Conservation (phyloP, 2,888 invertebrate genomes). For the Monoplex corrugatus region DNA sequence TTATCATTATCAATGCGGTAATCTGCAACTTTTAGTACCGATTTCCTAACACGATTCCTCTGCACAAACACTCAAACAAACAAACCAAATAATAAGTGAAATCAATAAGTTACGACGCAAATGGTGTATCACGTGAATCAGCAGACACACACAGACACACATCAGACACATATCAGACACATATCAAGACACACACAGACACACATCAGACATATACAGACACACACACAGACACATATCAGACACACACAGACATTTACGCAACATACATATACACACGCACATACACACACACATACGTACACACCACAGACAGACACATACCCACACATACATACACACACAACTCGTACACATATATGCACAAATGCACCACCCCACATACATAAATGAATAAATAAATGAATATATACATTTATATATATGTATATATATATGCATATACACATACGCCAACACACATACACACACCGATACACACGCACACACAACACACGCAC, state of each 20-base stretch:
- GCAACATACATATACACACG: background rate
- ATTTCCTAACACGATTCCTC: too few species aligned
- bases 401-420: background rate
- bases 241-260: background rate
- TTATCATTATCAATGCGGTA: too few species aligned
- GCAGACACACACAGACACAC: too few species aligned
- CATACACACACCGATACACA: slow-evolving; percentile 13
- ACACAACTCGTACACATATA: background rate
- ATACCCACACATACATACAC: slow-evolving; percentile 19
- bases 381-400: background rate
- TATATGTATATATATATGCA: background rate
- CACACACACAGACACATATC: background rate
- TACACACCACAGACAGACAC: background rate
- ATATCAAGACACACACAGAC: too few species aligned
- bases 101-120: too few species aligned
- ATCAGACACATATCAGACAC: too few species aligned
- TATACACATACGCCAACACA: background rate
- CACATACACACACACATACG: background rate
- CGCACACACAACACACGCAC: background rate
- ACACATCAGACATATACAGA: background rate
- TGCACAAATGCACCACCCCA: background rate
- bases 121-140: too few species aligned
- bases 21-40: too few species aligned
- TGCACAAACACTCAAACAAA: too few species aligned
- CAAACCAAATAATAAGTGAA: too few species aligned